phyloP scores from a whole-genome alignment of 2,888 invertebrate genomes.

The Agrotis exclamationis region DNA sequence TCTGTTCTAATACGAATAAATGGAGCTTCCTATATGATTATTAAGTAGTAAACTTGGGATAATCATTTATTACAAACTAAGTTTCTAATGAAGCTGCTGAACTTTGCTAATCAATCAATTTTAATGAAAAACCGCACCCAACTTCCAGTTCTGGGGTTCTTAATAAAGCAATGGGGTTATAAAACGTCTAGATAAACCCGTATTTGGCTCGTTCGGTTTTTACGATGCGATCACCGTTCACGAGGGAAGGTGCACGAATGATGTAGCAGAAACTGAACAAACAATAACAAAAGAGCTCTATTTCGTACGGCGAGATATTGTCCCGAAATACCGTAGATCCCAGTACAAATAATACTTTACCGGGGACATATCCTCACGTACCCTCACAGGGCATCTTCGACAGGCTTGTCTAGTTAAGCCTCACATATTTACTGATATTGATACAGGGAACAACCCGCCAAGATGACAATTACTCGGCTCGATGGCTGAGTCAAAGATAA shows the following conservation, averaged over 20 bases:
- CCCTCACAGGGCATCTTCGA: constrained; percentile 69
- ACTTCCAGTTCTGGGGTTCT: constrained; percentile 48
- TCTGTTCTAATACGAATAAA: constrained; percentile 45
- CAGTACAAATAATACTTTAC: constrained; percentile 65
- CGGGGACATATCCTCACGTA: constrained; percentile 56
- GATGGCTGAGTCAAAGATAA: constrained; percentile 30
- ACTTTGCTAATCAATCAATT: constrained; percentile 63
- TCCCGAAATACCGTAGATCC: constrained; percentile 59
- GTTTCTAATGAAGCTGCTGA: constrained; percentile 54
- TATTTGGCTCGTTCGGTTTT: constrained; percentile 47
- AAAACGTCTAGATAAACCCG: constrained; percentile 50
- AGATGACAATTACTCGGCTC: constrained; percentile 80
- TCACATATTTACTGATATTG: constrained; percentile 83
- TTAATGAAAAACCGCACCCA: constrained; percentile 62
- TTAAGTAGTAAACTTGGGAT: constrained; percentile 53
- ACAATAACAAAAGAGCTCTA: constrained; percentile 56
- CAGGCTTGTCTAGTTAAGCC: constrained; percentile 71
- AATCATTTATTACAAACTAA: constrained; percentile 49
- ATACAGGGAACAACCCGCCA: constrained; percentile 74
- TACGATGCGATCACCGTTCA: constrained; percentile 53
- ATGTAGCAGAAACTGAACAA: constrained; percentile 49
- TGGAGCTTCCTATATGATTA: constrained; percentile 39
- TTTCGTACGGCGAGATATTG: constrained; percentile 55
- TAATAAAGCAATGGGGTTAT: constrained; percentile 53
- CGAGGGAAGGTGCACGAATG: constrained; percentile 54